phyloP scores from a whole-genome alignment of 2,888 invertebrate genomes.

The Aleiodes testaceus region DNA sequence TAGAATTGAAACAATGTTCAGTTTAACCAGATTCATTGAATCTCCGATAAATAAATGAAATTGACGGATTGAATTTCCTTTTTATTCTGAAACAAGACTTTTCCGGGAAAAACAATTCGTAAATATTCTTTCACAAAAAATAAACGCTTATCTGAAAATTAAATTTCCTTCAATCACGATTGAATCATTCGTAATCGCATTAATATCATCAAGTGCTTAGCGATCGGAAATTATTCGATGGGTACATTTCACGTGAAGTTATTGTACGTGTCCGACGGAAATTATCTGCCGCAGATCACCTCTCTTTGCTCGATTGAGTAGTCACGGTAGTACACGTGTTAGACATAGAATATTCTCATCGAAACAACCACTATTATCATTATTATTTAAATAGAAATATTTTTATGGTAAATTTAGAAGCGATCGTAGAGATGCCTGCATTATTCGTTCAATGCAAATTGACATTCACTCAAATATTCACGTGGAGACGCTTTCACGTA shows the following conservation, averaged over 20 bases:
- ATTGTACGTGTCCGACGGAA: conserved; percentile 14
- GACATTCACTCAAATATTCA: conserved; percentile 10
- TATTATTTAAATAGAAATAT: too few relatives aligned
- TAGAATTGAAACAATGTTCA: too few relatives aligned
- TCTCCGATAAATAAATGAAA: too few relatives aligned
- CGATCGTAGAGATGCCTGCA: background rate
- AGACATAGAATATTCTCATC: background rate
- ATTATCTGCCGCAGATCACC: conserved; percentile 9
- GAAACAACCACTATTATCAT: too few relatives aligned
- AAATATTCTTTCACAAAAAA: too few relatives aligned
- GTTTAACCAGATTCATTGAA: too few relatives aligned
- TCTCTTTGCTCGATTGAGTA: background rate
- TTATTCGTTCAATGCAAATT: background rate
- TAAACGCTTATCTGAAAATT: too few relatives aligned
- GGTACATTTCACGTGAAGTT: conserved; percentile 4
- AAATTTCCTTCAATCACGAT: background rate
- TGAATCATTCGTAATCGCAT: background rate
- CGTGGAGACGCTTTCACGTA: conserved; percentile 4
- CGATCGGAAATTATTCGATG: conserved; percentile 12
- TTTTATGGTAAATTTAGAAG: background rate
- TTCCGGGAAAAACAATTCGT: too few relatives aligned
- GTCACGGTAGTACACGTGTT: background rate
- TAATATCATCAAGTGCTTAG: conserved; percentile 9
- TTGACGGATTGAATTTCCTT: too few relatives aligned
- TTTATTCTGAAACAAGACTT: too few relatives aligned